phyloP scores from a whole-genome alignment of 2,113 vertebrate genomes.

The Hippocampus barbouri region DNA sequence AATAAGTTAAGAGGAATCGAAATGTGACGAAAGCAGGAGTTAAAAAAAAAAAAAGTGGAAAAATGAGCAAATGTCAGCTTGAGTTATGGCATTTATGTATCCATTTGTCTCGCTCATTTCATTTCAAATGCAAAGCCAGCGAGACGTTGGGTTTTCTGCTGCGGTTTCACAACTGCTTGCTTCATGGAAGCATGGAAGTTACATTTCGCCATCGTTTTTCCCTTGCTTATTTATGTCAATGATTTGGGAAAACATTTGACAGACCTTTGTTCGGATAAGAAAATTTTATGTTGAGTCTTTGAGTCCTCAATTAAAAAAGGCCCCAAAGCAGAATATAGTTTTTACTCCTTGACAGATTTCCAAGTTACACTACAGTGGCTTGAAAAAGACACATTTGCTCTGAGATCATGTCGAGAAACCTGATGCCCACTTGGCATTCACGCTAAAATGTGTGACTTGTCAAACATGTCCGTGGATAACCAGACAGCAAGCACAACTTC shows the following conservation, averaged over 20 bases:
- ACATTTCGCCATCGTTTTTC: conserved; percentile 18
- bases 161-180: conserved; percentile 25
- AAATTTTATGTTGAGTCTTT: neutral
- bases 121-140: conserved; percentile 21
- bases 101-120: neutral
- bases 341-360: neutral
- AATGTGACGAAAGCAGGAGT: neutral
- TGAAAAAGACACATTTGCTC: neutral
- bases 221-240: conserved; percentile 9
- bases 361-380: neutral
- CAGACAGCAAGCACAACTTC: neutral
- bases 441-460: neutral
- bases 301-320: neutral
- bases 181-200: conserved; percentile 10
- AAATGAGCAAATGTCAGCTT: conserved; percentile 6
- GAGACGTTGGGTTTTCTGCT: conserved; percentile 39
- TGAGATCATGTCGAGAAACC: neutral
- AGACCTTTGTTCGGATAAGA: neutral
- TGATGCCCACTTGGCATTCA: conserved; percentile 9
- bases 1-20: conserved; percentile 3
- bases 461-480: neutral
- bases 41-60: neutral
- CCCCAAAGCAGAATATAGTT: neutral
- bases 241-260: conserved; percentile 11
- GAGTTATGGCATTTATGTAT: conserved; percentile 22